phyloP scores from a whole-genome alignment of 2,797 vertebrate genomes.

The Chelidonichthys spinosus region DNA sequence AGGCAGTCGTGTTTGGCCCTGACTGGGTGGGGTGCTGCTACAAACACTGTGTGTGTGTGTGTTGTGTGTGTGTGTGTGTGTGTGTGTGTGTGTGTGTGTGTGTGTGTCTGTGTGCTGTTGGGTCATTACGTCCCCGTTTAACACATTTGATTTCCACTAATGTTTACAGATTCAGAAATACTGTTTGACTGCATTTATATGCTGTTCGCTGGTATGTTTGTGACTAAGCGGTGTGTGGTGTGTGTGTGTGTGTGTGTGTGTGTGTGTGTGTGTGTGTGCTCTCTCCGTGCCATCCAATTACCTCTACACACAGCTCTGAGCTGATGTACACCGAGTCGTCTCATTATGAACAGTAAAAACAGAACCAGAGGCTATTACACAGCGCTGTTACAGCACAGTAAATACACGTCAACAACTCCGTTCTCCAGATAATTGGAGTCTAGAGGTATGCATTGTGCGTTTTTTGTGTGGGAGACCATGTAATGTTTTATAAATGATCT shows the following conservation, averaged over 20 bases:
- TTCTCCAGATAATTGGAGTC: constrained; percentile 49
- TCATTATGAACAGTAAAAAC: constrained; percentile 68
- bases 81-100: constrained; percentile 1
- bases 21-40: constrained; percentile 60
- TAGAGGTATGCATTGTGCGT: constrained; percentile 35
- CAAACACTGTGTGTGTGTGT: constrained; percentile 29
- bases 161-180: constrained; percentile 25
- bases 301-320: constrained; percentile 49
- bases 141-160: constrained; percentile 30
- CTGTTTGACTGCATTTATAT: constrained; percentile 1
- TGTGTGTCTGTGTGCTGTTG: background rate
- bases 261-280: constrained; percentile 14
- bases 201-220: constrained; percentile 1
- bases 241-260: background rate
- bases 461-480: constrained; percentile 4
- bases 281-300: constrained; percentile 58
- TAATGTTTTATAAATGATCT: background rate
- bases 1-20: constrained; percentile 55
- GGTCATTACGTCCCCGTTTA: constrained; percentile 13
- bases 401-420: constrained; percentile 21
- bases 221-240: constrained; percentile 4
- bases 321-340: constrained; percentile 56
- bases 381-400: constrained; percentile 41
- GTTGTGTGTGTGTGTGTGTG: constrained; percentile 1
- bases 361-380: constrained; percentile 60